phyloP scores from a whole-genome alignment of 1,140 invertebrate species.

The Aphelenchoides besseyi region DNA sequence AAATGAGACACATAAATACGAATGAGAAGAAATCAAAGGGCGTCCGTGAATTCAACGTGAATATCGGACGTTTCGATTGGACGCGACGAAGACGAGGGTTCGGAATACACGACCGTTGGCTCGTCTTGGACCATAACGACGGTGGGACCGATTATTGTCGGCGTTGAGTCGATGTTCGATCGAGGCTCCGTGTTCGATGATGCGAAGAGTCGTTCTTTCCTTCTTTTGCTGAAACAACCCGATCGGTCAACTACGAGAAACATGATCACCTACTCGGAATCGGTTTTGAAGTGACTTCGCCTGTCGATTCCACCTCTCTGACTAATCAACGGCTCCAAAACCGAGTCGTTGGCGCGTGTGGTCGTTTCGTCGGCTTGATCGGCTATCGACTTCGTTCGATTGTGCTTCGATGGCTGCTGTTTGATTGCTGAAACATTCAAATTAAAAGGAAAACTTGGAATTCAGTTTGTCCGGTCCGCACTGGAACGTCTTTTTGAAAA shows the following conservation, averaged over 20 bases:
- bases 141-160: neutral
- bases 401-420: slow-evolving; percentile 7
- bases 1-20: no score
- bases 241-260: neutral
- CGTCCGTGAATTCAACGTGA: neutral
- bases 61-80: slow-evolving; percentile 3
- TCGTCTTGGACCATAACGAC: slow-evolving; percentile 4
- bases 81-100: neutral
- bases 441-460: no score
- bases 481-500: no score
- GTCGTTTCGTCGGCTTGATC: neutral
- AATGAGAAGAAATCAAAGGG: neutral
- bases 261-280: neutral
- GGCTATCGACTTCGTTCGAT: slow-evolving; percentile 1
- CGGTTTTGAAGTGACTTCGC: neutral
- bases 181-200: neutral
- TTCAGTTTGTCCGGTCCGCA: no score
- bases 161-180: neutral
- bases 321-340: neutral
- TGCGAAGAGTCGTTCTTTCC: slow-evolving; percentile 14
- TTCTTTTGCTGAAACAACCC: slow-evolving; percentile 1
- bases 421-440: slow-evolving; percentile 12
- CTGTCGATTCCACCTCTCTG: neutral
- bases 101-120: neutral
- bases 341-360: neutral